phyloP scores from a whole-genome alignment of 2,888 invertebrate species.

The Ochlodes sylvanus region DNA sequence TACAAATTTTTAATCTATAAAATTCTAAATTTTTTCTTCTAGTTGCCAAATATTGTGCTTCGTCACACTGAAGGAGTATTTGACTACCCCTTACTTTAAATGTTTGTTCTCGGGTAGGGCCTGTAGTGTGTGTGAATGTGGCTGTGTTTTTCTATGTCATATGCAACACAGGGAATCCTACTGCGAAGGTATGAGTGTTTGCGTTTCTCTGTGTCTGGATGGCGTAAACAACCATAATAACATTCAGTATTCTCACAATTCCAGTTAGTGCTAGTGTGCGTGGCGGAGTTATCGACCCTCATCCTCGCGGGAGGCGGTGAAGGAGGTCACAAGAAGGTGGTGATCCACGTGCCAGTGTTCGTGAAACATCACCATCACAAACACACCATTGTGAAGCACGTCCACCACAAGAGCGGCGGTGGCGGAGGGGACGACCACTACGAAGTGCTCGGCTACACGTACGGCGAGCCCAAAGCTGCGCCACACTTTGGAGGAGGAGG shows the following conservation, averaged over 20 bases:
- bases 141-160: too few relatives aligned
- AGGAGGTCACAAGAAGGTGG: conserved; percentile 88
- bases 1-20: too few relatives aligned
- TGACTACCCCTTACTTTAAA: too few relatives aligned
- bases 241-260: neutral
- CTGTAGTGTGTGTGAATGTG: too few relatives aligned
- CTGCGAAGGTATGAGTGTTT: too few relatives aligned
- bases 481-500: conserved; percentile 79
- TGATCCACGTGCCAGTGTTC: conserved; percentile 92
- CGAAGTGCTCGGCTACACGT: conserved; percentile 88
- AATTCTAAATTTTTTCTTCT: too few relatives aligned
- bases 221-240: neutral
- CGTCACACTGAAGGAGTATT: too few relatives aligned
- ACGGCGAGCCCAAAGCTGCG: conserved; percentile 86
- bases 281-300: conserved; percentile 65
- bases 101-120: too few relatives aligned
- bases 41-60: too few relatives aligned
- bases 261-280: conserved; percentile 71
- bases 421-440: conserved; percentile 86
- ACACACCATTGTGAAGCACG: conserved; percentile 90
- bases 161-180: too few relatives aligned
- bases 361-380: conserved; percentile 91
- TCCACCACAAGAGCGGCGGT: conserved; percentile 86
- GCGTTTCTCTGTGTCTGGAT: too few relatives aligned
- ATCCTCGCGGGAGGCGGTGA: conserved; percentile 75